Evolutionary conservation across 2,888 invertebrate species (phyloP).

Genomic region (Temnothorax ravouxi): DNA sequence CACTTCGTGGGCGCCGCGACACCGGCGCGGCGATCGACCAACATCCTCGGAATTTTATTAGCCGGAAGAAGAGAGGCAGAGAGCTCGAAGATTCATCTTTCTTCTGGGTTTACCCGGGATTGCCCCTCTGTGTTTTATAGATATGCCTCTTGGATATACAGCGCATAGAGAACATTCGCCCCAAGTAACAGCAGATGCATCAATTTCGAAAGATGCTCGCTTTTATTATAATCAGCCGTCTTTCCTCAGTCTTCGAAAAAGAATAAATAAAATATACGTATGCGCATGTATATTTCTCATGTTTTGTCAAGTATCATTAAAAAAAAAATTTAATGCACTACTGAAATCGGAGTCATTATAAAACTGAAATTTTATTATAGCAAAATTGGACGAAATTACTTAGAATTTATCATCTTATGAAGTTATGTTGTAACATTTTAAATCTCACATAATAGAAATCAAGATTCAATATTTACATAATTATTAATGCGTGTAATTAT

Average conservation of each 20-base stretch:
- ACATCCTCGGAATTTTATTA: slow-evolving; percentile 79
- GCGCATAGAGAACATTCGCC: background rate
- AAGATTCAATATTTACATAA: background rate
- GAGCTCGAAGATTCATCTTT: slow-evolving; percentile 31
- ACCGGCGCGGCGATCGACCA: slow-evolving; percentile 44
- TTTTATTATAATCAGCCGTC: background rate
- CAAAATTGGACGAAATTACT: background rate
- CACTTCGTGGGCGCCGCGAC: slow-evolving; percentile 50
- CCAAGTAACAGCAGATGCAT: slow-evolving; percentile 12
- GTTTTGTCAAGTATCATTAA: background rate
- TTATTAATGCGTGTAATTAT: background rate
- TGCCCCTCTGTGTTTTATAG: slow-evolving; percentile 26
- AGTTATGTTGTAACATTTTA: background rate
- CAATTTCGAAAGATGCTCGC: background rate
- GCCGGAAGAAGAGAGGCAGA: slow-evolving; percentile 68
- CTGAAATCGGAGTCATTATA: background rate
- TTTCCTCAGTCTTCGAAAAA: background rate
- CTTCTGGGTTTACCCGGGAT: background rate
- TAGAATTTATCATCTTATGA: background rate
- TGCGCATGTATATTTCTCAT: background rate
- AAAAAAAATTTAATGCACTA: background rate
- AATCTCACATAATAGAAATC: background rate
- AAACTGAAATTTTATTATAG: background rate
- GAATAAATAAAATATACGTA: background rate
- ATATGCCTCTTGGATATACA: slow-evolving; percentile 16